Percentiles rank a stretch among this genome's conserved stretches.
Conservation (phyloP, 2,797 vertebrate genomes). For the Arctocebus calabarensis region DNA sequence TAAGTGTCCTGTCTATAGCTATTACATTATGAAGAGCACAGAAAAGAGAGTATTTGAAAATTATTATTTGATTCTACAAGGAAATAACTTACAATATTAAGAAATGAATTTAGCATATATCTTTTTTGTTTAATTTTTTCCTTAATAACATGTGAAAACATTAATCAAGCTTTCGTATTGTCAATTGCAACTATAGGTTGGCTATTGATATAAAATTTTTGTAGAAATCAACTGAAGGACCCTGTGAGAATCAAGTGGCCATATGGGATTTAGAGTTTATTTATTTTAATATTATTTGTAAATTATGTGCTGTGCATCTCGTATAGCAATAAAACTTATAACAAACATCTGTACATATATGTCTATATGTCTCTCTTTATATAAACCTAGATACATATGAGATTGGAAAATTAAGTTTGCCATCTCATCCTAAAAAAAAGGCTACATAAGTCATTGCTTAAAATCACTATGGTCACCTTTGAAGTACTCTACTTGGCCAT, state of each 20-base stretch:
- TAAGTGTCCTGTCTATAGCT: neutral
- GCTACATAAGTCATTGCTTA: too few relatives aligned
- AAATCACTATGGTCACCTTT: too few relatives aligned
- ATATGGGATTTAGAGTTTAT: neutral
- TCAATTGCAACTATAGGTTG: neutral
- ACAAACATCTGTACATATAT: neutral
- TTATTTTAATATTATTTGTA: neutral
- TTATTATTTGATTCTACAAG: neutral
- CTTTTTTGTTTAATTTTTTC: slow-evolving; percentile 28
- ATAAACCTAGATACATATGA: too few relatives aligned
- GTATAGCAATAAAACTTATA: neutral
- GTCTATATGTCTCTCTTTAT: too few relatives aligned
- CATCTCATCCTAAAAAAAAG: too few relatives aligned
- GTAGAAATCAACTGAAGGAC: neutral
- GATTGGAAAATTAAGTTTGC: too few relatives aligned
- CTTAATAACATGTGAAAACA: slow-evolving; percentile 3
- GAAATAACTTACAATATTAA: neutral
- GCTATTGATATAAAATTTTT: neutral
- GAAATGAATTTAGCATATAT: neutral
- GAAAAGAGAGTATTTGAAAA: slow-evolving; percentile 18
- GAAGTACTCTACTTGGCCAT: too few relatives aligned
- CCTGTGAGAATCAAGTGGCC: neutral
- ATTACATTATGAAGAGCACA: neutral
- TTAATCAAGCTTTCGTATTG: neutral
- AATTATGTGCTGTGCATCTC: neutral